phyloP scores from a whole-genome alignment of 2,888 invertebrate species.

The Sceliomorpha sp. region DNA sequence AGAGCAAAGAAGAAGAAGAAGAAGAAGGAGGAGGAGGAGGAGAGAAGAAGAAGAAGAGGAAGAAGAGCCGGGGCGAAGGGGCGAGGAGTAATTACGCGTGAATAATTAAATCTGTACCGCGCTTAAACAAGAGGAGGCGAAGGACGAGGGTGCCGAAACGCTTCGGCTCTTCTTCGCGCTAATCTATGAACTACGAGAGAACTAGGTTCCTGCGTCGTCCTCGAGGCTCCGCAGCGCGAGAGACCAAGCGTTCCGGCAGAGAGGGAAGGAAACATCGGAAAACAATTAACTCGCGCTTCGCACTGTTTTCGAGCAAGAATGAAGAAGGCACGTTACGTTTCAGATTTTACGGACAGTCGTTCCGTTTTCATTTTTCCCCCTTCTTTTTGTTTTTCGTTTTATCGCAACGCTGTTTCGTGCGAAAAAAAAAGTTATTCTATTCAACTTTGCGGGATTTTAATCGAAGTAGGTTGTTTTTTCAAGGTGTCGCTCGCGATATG shows the following conservation, averaged over 20 bases:
- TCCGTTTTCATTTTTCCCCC: no score
- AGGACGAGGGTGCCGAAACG: constrained; percentile 1
- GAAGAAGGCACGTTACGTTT: no score
- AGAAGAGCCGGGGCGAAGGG: no score
- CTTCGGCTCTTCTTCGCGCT: neutral
- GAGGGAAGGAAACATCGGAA: no score
- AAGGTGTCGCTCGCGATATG: constrained; percentile 9
- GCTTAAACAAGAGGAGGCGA: constrained; percentile 26
- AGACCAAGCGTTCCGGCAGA: no score
- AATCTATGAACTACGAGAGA: neutral
- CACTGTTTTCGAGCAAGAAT: no score
- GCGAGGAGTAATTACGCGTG: constrained; percentile 60
- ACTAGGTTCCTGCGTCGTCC: constrained; percentile 9
- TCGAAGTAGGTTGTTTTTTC: constrained; percentile 26
- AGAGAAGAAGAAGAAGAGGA: constrained; percentile 26
- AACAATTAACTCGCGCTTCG: no score
- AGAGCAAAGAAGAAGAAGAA: constrained; percentile 21
- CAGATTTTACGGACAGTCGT: no score
- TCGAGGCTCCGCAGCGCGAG: no score
- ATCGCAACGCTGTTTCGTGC: constrained; percentile 8
- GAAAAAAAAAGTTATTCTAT: constrained; percentile 24
- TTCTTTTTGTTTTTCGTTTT: no score
- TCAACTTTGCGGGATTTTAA: constrained; percentile 35
- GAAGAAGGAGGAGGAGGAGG: constrained; percentile 4
- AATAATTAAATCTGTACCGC: constrained; percentile 61